Percentiles rank a stretch among this genome's conserved stretches.
phyloP scores from a whole-genome alignment of 2,797 vertebrate genomes.

The Spondyliosoma cantharus region DNA sequence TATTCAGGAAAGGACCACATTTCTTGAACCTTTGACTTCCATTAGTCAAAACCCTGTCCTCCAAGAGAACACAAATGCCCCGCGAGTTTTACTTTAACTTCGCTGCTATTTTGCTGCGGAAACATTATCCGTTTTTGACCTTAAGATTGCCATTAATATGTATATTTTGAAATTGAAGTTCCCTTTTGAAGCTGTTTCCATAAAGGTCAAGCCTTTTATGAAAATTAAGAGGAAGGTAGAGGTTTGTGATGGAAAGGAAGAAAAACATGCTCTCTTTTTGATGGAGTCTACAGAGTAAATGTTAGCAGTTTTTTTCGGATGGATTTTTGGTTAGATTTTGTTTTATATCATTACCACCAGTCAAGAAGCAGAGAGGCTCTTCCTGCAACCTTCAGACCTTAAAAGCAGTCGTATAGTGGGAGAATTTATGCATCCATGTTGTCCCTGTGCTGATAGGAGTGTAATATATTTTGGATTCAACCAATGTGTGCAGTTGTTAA shows the following conservation, averaged over 20 bases:
- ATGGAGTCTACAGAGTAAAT: slow-evolving; percentile 45
- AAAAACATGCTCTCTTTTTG: slow-evolving; percentile 33
- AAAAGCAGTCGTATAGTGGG: background rate
- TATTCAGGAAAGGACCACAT: slow-evolving; percentile 41
- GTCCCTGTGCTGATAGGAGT: background rate
- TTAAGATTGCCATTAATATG: slow-evolving; percentile 77
- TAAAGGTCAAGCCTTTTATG: slow-evolving; percentile 73
- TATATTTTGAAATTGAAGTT: slow-evolving; percentile 69
- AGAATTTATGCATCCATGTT: background rate
- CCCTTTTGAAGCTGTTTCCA: slow-evolving; percentile 54
- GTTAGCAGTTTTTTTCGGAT: slow-evolving; percentile 18
- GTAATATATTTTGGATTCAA: background rate
- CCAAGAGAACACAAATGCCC: slow-evolving; percentile 37
- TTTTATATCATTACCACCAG: background rate
- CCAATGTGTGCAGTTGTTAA: slow-evolving; percentile 6
- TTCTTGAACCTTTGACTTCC: slow-evolving; percentile 59
- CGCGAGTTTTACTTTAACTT: slow-evolving; percentile 56
- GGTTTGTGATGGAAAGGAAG: slow-evolving; percentile 47
- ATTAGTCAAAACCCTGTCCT: slow-evolving; percentile 44
- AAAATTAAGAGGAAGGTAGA: slow-evolving; percentile 59
- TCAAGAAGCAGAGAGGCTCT: background rate
- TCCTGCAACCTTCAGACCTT: background rate
- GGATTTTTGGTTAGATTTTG: slow-evolving; percentile 3
- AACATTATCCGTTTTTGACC: slow-evolving; percentile 71
- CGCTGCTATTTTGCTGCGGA: slow-evolving; percentile 34